Base-by-base conservation (phyloP, 2,113 vertebrate genomes). In the Lucifuga dentata region DNA sequence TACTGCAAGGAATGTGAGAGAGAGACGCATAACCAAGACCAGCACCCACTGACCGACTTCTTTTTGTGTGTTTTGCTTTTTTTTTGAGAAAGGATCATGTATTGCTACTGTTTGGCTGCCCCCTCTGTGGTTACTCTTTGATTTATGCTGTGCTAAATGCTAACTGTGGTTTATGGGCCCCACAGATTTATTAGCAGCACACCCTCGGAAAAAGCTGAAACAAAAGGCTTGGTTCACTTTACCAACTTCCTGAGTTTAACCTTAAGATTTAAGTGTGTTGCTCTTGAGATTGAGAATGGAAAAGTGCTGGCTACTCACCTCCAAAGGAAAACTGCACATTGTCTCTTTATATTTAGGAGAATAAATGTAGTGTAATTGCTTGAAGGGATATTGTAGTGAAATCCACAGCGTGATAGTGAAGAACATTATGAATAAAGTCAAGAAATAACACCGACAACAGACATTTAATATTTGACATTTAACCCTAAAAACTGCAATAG, bases 1-100 rank as follows among this genome's bases (percentile, higher is more conserved):
- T 88, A 51, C 81, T 80, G 71, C 49, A 8, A 85, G 82, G 88
- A 92, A 89, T 88, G 82, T 81, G 52, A 76, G 71, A 62, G 66
- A 50, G 71, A 19, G 63, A 59, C 11, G 48, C 76, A 72, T 85
- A 87, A 82, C 87, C 80, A 81, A 83, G 81, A 76, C 59, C 79
- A 84, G 84, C 68, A 73, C 76, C 26, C 76, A 76, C 73, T 81
- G 69, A 88, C 76, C 46, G 3, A 82, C 62, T 73, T 68, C 26
- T 59, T 78, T 33, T 74, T 50, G 45, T 74, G 46, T 38, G 41
- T 23, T 59, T 32, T 29, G n/a, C 52, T 68, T 36, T 46, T 80
- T 24, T 44, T 43, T 36, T 10, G 50, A 58, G 39, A 65, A 41
- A 33, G 11, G 45, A 38, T 71, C 1, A 36, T 50, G 65, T 83